phyloP scores from a whole-genome alignment of 2,113 vertebrate species.

The Poeciliopsis prolifica region DNA sequence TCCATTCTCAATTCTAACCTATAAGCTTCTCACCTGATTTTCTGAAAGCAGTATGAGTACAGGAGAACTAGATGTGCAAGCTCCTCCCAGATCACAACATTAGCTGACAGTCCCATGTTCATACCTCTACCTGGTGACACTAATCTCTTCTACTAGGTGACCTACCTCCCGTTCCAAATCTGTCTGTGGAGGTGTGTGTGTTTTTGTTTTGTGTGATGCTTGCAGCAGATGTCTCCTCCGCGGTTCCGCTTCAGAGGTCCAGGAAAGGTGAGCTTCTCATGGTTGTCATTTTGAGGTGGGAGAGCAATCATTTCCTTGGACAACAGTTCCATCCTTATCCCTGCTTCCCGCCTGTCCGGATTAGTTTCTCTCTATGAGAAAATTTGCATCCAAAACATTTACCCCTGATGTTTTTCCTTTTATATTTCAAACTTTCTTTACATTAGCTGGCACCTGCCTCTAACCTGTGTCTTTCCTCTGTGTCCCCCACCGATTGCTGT shows the following conservation, averaged over 20 bases:
- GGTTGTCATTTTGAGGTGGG: slow-evolving; percentile 79
- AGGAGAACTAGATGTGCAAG: slow-evolving; percentile 31
- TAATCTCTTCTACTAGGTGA: slow-evolving; percentile 75
- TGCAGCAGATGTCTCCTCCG: slow-evolving; percentile 63
- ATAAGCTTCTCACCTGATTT: neutral
- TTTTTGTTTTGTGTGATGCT: slow-evolving; percentile 49
- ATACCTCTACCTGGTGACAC: slow-evolving; percentile 68
- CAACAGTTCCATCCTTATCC: slow-evolving; percentile 73
- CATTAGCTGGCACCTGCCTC: slow-evolving; percentile 42
- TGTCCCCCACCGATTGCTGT: slow-evolving; percentile 53
- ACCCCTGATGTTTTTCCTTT: slow-evolving; percentile 54
- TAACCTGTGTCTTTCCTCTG: slow-evolving; percentile 31
- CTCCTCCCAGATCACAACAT: slow-evolving; percentile 52
- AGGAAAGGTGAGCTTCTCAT: slow-evolving; percentile 76
- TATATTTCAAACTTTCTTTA: slow-evolving; percentile 33
- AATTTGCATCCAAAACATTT: slow-evolving; percentile 75
- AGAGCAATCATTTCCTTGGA: slow-evolving; percentile 77
- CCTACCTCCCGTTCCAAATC: slow-evolving; percentile 63
- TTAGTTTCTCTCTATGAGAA: slow-evolving; percentile 75
- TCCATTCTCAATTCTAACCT: neutral
- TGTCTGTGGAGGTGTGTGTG: slow-evolving; percentile 37
- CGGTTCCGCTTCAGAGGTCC: slow-evolving; percentile 75
- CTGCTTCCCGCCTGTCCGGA: slow-evolving; percentile 69
- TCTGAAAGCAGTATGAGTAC: slow-evolving; percentile 20
- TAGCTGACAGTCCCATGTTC: slow-evolving; percentile 62